A percentile compares a stretch with the other conserved stretches of the same genome.
phyloP scores from a whole-genome alignment of 1,140 invertebrate species.

The Physella acuta region DNA sequence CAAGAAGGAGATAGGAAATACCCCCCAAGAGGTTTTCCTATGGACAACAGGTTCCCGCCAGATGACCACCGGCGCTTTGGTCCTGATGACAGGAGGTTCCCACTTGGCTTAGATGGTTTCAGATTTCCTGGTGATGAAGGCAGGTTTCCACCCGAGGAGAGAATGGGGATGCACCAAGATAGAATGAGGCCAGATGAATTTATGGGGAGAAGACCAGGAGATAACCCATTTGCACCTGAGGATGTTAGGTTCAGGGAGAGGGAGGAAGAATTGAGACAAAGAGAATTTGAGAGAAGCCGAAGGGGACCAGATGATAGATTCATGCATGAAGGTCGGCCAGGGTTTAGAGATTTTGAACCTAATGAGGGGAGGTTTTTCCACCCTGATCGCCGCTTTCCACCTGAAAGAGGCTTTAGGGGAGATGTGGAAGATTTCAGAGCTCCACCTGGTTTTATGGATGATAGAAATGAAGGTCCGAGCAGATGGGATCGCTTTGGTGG shows the following conservation, averaged over 20 bases:
- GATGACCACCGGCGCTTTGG: slow-evolving; percentile 16
- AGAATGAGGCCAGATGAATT: slow-evolving; percentile 14
- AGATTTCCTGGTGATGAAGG: slow-evolving; percentile 10
- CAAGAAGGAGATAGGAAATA: neutral
- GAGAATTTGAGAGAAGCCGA: slow-evolving; percentile 12
- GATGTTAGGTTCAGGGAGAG: slow-evolving; percentile 13
- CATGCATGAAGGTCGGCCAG: slow-evolving; percentile 5
- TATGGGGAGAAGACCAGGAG: slow-evolving; percentile 11
- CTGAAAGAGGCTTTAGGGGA: slow-evolving; percentile 8
- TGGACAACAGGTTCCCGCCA: slow-evolving; percentile 11
- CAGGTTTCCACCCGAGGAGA: slow-evolving; percentile 12
- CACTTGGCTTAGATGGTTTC: neutral
- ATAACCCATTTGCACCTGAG: slow-evolving; percentile 15
- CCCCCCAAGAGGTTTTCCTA: slow-evolving; percentile 3
- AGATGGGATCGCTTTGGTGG: slow-evolving; percentile 14
- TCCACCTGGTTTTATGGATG: neutral
- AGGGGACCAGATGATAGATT: slow-evolving; percentile 10
- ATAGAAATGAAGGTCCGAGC: neutral
- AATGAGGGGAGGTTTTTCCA: neutral
- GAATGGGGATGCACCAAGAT: slow-evolving; percentile 20
- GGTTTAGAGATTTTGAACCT: neutral
- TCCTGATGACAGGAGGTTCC: slow-evolving; percentile 11
- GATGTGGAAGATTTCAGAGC: slow-evolving; percentile 21
- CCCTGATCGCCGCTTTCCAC: slow-evolving; percentile 5
- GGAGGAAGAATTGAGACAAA: slow-evolving; percentile 12